These are phyloP conservation scores for Brachirus orientalis DNA, from an alignment of 2,113 vertebrate genomes.

Conservation along the genomic window DNA sequence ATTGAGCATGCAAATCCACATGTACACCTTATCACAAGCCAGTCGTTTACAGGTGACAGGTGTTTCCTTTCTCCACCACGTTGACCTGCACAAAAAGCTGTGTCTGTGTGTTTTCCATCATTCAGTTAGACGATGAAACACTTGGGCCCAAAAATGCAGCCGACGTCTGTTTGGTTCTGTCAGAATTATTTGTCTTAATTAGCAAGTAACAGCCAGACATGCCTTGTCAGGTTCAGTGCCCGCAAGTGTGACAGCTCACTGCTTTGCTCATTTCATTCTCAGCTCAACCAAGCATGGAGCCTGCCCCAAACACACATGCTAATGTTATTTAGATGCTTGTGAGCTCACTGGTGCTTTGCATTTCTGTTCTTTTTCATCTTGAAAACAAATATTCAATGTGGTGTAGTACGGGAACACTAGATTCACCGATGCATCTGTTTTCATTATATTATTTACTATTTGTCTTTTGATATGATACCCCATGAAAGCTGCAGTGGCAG, in stretches of 20 bases:
- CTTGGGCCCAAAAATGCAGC: conserved; percentile 19
- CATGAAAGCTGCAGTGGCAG: conserved; percentile 33
- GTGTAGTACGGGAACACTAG: conserved; percentile 22
- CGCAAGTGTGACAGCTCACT: conserved; percentile 32
- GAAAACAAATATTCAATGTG: conserved; percentile 30
- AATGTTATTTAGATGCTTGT: conserved; percentile 27
- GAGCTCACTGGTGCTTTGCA: conserved; percentile 6
- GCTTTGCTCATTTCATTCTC: conserved; percentile 44
- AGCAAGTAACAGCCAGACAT: conserved; percentile 48
- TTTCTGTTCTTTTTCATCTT: conserved; percentile 41
- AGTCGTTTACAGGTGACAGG: background rate
- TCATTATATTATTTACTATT: conserved; percentile 22
- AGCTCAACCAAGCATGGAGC: conserved; percentile 22
- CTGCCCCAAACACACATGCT: conserved; percentile 6
- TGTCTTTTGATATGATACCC: conserved; percentile 51
- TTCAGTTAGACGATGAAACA: conserved; percentile 36
- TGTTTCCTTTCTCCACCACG: conserved; percentile 1
- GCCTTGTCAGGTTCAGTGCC: conserved; percentile 31
- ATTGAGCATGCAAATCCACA: no score
- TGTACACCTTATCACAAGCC: no score
- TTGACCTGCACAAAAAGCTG: conserved; percentile 32
- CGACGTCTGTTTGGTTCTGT: conserved; percentile 15
- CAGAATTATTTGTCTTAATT: conserved; percentile 62
- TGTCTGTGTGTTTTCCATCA: conserved; percentile 29
- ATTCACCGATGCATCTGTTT: conserved; percentile 10